Evolutionary conservation across 2,888 invertebrate genomes (phyloP), one percentile per base, ranked within the genome.

Genomic region (Phania funesta): DNA sequence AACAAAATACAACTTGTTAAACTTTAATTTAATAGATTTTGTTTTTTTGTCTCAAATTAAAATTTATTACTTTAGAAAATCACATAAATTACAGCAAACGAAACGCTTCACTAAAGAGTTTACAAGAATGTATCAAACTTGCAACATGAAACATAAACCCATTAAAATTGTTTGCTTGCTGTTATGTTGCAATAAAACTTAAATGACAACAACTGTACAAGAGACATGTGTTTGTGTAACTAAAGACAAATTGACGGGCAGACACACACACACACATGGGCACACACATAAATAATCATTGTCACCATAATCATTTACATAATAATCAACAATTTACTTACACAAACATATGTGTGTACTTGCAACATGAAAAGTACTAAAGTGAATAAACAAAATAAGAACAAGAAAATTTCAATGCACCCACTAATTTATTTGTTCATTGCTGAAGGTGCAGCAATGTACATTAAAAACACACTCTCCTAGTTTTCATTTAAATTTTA

Each of bases 41-140:
- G 29, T 67, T 68, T 18, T 52, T 48, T 44, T 74, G 68, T 68
- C 71, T 76, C 20, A 56, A 67, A 78, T 74, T 68, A 44, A 78
- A 77, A 82, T 82, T 82, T 82, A 82, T 82, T 82, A 50, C 74
- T 52, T 78, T 70, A 35, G 74, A 82, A 81, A 78, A 70, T 78
- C 78, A 78, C 74, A 82, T 78, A 81, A 77, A 81, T 81, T 77
- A 68, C 48, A 71, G 48, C 38, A 46, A 41, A 70, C 44, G 58
- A 74, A 80, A 68, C 74, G 38, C 46, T 48, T 58, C 18, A 9
- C 46, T 7, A 52, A 52, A 41, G 73, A 70, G 48, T 64, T 78
- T 52, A 29, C 18, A 56, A 7, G 29, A 44, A 18, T 58, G n/a
- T 26, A 41, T 41, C 68, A 44, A 71, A 67, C 54, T 80, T 64